phyloP scores from a whole-genome alignment of 2,888 invertebrate genomes.

The Drosophila demipolita region DNA sequence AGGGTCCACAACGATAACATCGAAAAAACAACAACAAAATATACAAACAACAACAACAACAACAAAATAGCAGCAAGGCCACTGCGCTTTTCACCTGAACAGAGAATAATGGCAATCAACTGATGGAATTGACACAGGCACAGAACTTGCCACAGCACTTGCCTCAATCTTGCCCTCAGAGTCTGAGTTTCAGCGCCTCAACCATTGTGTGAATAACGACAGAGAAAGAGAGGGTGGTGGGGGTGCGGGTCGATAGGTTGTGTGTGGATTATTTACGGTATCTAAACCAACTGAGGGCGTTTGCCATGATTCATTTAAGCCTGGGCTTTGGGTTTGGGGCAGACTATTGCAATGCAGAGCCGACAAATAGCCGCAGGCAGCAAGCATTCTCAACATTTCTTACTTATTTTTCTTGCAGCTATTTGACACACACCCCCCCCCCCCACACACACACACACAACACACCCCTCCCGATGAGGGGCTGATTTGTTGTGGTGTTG shows the following conservation, averaged over 20 bases:
- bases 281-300: constrained; percentile 26
- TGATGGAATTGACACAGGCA: constrained; percentile 69
- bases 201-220: constrained; percentile 13
- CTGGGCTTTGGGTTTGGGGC: constrained; percentile 43
- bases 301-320: constrained; percentile 75
- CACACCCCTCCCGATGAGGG: background rate
- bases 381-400: constrained; percentile 23
- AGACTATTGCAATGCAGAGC: constrained; percentile 66
- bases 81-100: constrained; percentile 72
- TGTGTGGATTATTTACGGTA: background rate
- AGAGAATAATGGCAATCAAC: constrained; percentile 74
- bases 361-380: constrained; percentile 64
- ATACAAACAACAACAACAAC: background rate
- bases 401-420: constrained; percentile 17
- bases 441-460: fast-evolving
- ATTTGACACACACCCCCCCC: background rate
- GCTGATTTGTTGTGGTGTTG: constrained; percentile 4
- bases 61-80: constrained; percentile 34
- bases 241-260: background rate
- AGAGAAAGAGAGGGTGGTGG: background rate
- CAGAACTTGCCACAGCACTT: constrained; percentile 19
- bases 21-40: constrained; percentile 15
- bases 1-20: constrained; percentile 13
- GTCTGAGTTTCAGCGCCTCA: background rate
- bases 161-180: constrained; percentile 6